Percentiles rank a stretch among this genome's conserved stretches.
These are phyloP conservation scores for Apolygus lucorum DNA, from an alignment of 1,140 invertebrate species.

Conservation along the genomic window DNA sequence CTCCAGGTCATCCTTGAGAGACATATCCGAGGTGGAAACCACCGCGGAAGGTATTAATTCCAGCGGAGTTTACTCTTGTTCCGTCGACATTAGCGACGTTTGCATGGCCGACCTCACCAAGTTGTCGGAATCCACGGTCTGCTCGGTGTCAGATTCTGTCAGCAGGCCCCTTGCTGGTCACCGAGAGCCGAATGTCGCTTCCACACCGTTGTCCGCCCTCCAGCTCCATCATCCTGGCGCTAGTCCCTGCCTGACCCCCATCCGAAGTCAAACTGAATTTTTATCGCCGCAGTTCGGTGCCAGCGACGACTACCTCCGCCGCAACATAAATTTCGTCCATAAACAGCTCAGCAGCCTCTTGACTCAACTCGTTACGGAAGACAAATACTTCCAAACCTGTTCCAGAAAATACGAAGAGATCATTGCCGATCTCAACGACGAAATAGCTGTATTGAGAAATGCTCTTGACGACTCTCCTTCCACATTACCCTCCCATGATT, in stretches of 20 bases:
- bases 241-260: neutral
- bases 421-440: neutral
- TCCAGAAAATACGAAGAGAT: neutral
- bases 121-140: neutral
- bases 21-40: neutral
- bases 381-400: conserved; percentile 1
- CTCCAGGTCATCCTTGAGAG: neutral
- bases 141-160: too few relatives aligned
- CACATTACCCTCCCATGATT: too few relatives aligned
- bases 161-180: too few relatives aligned
- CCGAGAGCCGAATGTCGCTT: neutral
- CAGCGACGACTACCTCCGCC: neutral
- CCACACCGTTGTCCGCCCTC: neutral
- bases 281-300: neutral
- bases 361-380: neutral
- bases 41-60: neutral
- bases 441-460: too few relatives aligned
- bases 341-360: neutral
- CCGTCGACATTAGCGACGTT: neutral
- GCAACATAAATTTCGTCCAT: neutral
- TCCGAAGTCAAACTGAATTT: neutral
- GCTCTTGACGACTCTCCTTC: too few relatives aligned
- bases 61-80: neutral
- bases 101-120: neutral
- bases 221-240: too few relatives aligned